A percentile compares a stretch with the other conserved stretches of the same genome.
These are phyloP conservation scores for Stegostoma tigrinum DNA, from an alignment of 2,113 vertebrate species.

Conservation along the genomic window DNA sequence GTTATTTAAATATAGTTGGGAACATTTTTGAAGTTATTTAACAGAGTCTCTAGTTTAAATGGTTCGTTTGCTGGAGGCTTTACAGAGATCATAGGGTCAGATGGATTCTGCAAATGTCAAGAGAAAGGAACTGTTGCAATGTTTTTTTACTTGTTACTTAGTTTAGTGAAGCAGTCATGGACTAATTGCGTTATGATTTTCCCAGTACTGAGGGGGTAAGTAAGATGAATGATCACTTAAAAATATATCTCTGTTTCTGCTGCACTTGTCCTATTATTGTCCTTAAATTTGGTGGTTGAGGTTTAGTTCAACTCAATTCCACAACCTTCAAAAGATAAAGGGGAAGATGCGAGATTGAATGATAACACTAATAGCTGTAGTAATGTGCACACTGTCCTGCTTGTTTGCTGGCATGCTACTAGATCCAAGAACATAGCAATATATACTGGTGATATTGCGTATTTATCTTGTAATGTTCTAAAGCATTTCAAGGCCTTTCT, in stretches of 20 bases:
- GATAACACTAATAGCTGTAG: not conserved
- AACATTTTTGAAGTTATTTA: not conserved
- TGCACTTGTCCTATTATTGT: not conserved
- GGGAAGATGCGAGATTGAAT: not conserved
- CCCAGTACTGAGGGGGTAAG: not conserved
- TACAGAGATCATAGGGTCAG: not conserved
- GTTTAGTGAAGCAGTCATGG: not conserved
- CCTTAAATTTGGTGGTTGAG: not conserved
- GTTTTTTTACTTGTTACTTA: not conserved
- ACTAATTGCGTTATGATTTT: not conserved
- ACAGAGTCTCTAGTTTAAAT: not conserved
- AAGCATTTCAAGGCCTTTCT: not conserved
- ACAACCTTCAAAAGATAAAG: not conserved
- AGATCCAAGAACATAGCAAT: too few species aligned
- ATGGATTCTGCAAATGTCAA: not conserved
- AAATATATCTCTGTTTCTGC: not conserved
- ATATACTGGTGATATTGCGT: too few species aligned
- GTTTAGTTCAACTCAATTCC: not conserved
- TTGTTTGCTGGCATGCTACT: not conserved
- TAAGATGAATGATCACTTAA: not conserved
- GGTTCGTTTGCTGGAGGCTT: not conserved
- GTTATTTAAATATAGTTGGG: not conserved
- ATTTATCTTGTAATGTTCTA: not conserved
- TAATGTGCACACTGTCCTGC: not conserved
- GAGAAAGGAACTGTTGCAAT: not conserved